These are phyloP conservation scores for Gallinago solitaria DNA, from an alignment of 2,797 vertebrate genomes.

Conservation along the genomic window DNA sequence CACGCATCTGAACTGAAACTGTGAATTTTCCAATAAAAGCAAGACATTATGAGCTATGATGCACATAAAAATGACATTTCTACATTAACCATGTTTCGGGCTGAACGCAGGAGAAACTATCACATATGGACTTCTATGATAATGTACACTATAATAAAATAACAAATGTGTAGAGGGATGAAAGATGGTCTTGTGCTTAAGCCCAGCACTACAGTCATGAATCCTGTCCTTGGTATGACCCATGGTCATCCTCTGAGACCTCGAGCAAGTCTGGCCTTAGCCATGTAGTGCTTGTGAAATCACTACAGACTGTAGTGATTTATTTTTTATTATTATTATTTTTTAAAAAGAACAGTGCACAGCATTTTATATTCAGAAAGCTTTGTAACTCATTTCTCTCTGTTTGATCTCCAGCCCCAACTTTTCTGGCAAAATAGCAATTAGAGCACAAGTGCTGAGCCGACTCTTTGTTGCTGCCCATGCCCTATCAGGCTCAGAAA, in stretches of 20 bases:
- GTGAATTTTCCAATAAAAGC: neutral
- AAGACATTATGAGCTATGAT: neutral
- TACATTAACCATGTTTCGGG: neutral
- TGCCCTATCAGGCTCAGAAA: slow-evolving; percentile 47
- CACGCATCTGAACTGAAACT: neutral
- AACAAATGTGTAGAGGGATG: neutral
- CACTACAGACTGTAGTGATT: neutral
- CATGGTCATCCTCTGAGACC: neutral
- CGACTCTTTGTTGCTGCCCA: slow-evolving; percentile 45
- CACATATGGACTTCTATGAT: neutral
- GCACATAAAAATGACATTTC: neutral
- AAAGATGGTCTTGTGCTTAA: neutral
- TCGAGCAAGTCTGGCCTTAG: neutral
- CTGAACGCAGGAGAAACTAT: neutral
- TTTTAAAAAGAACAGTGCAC: neutral
- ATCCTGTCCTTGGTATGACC: neutral
- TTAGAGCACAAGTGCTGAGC: slow-evolving; percentile 64
- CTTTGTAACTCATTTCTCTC: slow-evolving; percentile 37
- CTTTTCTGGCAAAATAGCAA: slow-evolving; percentile 61
- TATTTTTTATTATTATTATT: neutral
- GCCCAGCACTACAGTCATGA: neutral
- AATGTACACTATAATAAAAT: neutral
- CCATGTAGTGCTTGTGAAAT: slow-evolving; percentile 15
- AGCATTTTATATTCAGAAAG: slow-evolving; percentile 32
- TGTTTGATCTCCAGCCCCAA: slow-evolving; percentile 53